These are phyloP conservation scores for Calephelis virginiensis DNA, from an alignment of 1,140 invertebrate genomes.

Conservation along the genomic window DNA sequence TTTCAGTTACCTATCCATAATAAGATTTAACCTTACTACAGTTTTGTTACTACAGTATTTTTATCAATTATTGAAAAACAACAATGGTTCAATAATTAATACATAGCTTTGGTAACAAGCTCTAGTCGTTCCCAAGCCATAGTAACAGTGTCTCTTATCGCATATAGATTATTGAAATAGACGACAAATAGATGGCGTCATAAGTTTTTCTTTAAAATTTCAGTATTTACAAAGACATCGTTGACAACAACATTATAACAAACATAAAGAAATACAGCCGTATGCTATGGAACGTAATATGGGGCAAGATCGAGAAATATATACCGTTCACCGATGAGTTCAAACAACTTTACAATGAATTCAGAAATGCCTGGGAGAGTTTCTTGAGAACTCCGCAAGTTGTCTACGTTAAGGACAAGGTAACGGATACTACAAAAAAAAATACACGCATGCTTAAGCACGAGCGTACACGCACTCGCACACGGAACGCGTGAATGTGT, in stretches of 20 bases:
- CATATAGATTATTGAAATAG: too few relatives aligned
- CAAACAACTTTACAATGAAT: constrained; percentile 84
- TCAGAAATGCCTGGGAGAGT: constrained; percentile 83
- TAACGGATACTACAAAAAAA: constrained; percentile 26
- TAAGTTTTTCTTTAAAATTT: constrained; percentile 6
- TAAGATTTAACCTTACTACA: too few relatives aligned
- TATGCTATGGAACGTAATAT: constrained; percentile 83
- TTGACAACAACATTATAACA: constrained; percentile 87
- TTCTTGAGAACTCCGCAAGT: constrained; percentile 85
- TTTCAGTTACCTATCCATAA: too few relatives aligned
- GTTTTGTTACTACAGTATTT: too few relatives aligned
- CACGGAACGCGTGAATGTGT: too few relatives aligned
- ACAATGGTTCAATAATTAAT: too few relatives aligned
- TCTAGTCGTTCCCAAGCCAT: too few relatives aligned
- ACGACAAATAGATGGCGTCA: too few relatives aligned
- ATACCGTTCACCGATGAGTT: constrained; percentile 89
- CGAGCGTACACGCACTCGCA: too few relatives aligned
- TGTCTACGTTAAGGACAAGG: constrained; percentile 79
- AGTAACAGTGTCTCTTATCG: too few relatives aligned
- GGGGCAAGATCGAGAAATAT: constrained; percentile 85
- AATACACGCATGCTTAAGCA: neutral
- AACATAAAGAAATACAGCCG: constrained; percentile 87
- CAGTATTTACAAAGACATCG: constrained; percentile 67
- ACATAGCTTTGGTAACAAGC: too few relatives aligned
- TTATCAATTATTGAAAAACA: too few relatives aligned